These are phyloP conservation scores for Cantharis rustica DNA, from an alignment of 2,888 invertebrate species.

Conservation along the genomic window DNA sequence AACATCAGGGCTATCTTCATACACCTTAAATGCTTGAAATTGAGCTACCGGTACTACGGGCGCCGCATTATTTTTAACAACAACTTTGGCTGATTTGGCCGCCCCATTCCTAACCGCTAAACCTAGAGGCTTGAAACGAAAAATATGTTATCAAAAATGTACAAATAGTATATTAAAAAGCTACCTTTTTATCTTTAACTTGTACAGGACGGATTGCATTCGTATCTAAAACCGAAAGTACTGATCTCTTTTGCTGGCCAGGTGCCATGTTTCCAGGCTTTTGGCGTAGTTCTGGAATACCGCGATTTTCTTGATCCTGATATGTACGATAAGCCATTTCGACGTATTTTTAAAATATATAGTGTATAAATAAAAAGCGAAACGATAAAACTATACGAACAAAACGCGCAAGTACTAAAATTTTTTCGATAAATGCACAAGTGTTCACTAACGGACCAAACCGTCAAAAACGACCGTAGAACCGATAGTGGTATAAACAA, in stretches of 20 bases:
- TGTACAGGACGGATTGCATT: slow-evolving; percentile 55
- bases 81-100: slow-evolving; percentile 19
- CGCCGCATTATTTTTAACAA: slow-evolving; percentile 39
- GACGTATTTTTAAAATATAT: slow-evolving; percentile 19
- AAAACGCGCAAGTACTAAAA: neutral
- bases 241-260: slow-evolving; percentile 64
- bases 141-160: neutral
- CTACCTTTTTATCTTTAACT: slow-evolving; percentile 45
- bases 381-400: neutral
- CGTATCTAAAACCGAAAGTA: slow-evolving; percentile 67
- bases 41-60: slow-evolving; percentile 68
- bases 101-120: slow-evolving; percentile 17
- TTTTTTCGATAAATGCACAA: neutral
- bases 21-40: slow-evolving; percentile 77
- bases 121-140: slow-evolving; percentile 37
- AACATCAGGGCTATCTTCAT: slow-evolving; percentile 62
- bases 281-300: slow-evolving; percentile 51
- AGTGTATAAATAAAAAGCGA: slow-evolving; percentile 6
- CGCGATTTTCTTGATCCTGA: slow-evolving; percentile 76
- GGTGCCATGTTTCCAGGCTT: slow-evolving; percentile 61
- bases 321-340: slow-evolving; percentile 78
- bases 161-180: neutral
- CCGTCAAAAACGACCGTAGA: slow-evolving; percentile 38
- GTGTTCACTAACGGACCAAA: slow-evolving; percentile 29
- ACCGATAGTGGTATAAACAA: slow-evolving; percentile 31